Evolutionary conservation across 1,140 invertebrate genomes (phyloP).

Genomic region (Teleogryllus occipitalis): DNA sequence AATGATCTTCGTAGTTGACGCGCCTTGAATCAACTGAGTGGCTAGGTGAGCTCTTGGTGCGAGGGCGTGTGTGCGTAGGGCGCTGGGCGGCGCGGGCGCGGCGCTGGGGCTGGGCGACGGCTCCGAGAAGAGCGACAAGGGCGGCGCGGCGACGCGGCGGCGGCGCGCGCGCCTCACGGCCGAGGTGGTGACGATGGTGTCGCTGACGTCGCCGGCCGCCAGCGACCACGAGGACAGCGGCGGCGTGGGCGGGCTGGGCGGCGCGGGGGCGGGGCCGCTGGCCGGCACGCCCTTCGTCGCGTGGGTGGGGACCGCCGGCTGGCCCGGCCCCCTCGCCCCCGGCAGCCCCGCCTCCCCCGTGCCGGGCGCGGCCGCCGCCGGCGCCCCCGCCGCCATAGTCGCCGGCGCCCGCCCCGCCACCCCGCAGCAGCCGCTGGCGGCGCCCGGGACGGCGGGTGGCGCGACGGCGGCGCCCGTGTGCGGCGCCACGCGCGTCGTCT

Average conservation of each 20-base stretch:
- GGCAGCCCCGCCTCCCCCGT: no score
- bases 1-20: no score
- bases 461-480: conserved; percentile 29
- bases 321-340: conserved; percentile 38
- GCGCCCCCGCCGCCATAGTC: conserved; percentile 42
- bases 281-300: not conserved
- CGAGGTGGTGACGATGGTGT: not conserved
- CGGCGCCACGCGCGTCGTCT: conserved; percentile 25
- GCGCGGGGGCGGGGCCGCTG: no score
- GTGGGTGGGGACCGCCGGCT: conserved; percentile 10
- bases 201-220: not conserved
- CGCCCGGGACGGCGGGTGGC: not conserved
- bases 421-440: not conserved
- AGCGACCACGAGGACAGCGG: not conserved
- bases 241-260: no score
- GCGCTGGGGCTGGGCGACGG: no score
- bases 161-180: no score
- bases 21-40: no score
- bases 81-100: no score
- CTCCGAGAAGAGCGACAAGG: not conserved
- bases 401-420: conserved; percentile 27
- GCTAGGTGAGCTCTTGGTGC: no score
- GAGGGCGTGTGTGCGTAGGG: no score
- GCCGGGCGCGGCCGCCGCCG: conserved; percentile 46
- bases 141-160: no score